Evolutionary conservation across 2,113 vertebrate species (phyloP).

Genomic region (Pseudorasbora parva): DNA sequence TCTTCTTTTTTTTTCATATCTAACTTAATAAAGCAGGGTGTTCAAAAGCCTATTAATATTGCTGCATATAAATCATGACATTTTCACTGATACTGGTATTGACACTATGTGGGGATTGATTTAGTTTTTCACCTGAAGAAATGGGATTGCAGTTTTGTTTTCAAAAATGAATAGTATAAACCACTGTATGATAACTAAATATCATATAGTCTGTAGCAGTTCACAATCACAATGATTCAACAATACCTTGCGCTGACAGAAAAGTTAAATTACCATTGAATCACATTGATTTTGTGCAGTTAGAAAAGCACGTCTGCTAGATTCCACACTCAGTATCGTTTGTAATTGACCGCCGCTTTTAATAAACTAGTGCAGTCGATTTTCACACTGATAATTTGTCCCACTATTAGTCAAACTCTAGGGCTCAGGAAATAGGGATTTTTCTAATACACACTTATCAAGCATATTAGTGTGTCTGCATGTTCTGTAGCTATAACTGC

Average conservation of each 20-base stretch:
- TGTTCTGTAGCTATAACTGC: not conserved
- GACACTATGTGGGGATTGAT: not conserved
- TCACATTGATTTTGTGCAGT: constrained; percentile 13
- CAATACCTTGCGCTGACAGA: not conserved
- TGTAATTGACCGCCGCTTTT: constrained; percentile 8
- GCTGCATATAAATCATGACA: not conserved
- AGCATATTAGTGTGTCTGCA: not conserved
- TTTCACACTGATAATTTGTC: constrained; percentile 13
- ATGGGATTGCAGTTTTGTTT: not conserved
- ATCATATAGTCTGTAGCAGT: not conserved
- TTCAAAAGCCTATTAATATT: not conserved
- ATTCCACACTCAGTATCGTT: not conserved
- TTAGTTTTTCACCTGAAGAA: not conserved
- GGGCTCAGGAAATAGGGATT: not conserved
- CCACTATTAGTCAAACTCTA: constrained; percentile 12
- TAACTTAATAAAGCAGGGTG: not conserved
- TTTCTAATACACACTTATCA: not conserved
- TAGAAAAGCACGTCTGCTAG: not conserved
- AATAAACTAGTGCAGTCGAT: constrained; percentile 25
- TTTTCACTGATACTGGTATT: not conserved
- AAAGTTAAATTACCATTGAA: not conserved
- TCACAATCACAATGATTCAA: not conserved
- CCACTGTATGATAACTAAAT: not conserved
- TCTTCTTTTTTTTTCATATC: not conserved
- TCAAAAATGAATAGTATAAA: not conserved